These are phyloP conservation scores for Pardalotus punctatus DNA, from an alignment of 2,113 vertebrate genomes.

Conservation along the genomic window DNA sequence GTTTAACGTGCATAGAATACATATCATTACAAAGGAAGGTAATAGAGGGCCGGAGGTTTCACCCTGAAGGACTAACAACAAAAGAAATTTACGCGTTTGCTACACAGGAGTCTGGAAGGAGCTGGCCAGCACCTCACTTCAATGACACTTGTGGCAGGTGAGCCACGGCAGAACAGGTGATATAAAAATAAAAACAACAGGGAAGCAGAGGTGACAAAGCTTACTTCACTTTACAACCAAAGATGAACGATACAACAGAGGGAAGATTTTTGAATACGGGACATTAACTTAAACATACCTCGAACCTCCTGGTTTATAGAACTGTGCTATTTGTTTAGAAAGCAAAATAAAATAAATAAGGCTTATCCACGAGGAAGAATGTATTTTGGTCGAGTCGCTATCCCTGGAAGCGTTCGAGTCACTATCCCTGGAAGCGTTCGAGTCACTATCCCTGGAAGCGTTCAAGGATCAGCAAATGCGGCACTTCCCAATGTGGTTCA, in stretches of 20 bases:
- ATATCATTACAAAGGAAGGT: conserved; percentile 41
- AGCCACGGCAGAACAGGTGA: not conserved
- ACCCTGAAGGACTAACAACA: not conserved
- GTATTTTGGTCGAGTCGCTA: not conserved
- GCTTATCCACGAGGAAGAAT: not conserved
- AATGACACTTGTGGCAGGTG: not conserved
- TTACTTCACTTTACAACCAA: not conserved
- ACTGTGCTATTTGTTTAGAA: not conserved
- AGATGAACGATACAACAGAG: not conserved
- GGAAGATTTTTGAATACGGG: not conserved
- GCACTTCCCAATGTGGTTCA: not conserved
- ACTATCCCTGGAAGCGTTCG: not conserved
- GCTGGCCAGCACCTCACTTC: not conserved
- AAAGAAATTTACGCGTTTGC: not conserved
- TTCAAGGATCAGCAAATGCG: not conserved
- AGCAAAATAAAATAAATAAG: conserved; percentile 12
- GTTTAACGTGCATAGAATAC: not conserved
- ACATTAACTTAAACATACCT: not conserved
- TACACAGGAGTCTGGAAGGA: not conserved
- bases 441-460: not conserved
- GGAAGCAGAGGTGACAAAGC: not conserved
- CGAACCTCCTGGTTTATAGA: not conserved
- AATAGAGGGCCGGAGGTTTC: not conserved
- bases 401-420: not conserved
- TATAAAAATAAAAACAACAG: not conserved